Percentiles rank a stretch among this genome's conserved stretches.
Evolutionary conservation across 2,113 vertebrate species (phyloP).

Genomic region (Albula glossodonta): DNA sequence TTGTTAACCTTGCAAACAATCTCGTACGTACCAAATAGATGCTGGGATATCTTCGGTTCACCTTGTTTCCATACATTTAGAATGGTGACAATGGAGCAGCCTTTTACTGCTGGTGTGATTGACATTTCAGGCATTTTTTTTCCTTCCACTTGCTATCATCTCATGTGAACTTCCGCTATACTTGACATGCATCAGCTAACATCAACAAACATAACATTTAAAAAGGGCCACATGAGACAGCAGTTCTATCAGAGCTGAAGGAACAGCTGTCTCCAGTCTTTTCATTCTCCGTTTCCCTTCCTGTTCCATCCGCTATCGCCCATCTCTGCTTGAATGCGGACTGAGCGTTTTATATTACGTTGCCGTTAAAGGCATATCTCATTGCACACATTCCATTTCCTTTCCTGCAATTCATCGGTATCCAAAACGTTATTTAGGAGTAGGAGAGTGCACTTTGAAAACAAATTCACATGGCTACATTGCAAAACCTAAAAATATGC

Average conservation of each 20-base stretch:
- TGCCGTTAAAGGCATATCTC: not conserved
- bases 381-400: not conserved
- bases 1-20: not conserved
- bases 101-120: not conserved
- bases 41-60: not conserved
- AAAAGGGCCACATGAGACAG: not conserved
- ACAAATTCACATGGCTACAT: not conserved
- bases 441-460: not conserved
- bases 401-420: not conserved
- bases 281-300: not conserved
- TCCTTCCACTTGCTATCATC: not conserved
- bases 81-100: not conserved
- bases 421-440: not conserved
- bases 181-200: not conserved
- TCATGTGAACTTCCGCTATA: not conserved
- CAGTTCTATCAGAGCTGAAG: not conserved
- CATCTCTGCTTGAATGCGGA: slow-evolving; percentile 1
- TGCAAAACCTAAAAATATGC: not conserved
- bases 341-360: slow-evolving; percentile 5
- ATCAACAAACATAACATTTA: slow-evolving; percentile 7
- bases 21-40: not conserved
- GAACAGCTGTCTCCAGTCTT: slow-evolving; percentile 2
- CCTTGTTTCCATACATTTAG: not conserved
- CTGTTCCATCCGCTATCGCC: not conserved
- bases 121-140: not conserved